Base-by-base conservation (phyloP, 1,140 invertebrate genomes). In the Drosophila sechellia region DNA sequence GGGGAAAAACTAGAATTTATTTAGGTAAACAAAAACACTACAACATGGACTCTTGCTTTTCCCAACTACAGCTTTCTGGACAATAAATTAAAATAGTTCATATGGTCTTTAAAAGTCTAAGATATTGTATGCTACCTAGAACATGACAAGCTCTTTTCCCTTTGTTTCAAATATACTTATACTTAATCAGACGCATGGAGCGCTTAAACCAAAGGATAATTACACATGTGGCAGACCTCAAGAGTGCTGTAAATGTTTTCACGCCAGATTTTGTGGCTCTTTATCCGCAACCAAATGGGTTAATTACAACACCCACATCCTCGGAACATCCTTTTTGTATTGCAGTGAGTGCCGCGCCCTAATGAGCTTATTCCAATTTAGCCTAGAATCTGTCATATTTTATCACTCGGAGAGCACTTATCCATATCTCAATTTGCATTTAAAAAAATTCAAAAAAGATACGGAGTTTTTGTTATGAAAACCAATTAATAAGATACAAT, bases 331-430 rank as follows among this genome's bases (percentile, higher is more conserved):
- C 55, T 66, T 77, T 63, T 54, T 76, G 84, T 54, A 54, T 79
- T 63, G 79, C 50, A 57, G n/a, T 31, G 20, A 40, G 25, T 31
- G 46, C 35, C 65, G 39, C 59, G 69, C 56, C 55, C 39, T 76
- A 86, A 83, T 90, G 77, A 71, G 68, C 74, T 87, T 72, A 90
- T 84, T 81, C 56, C 74, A 72, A 86, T 90, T 84, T 57, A 56
- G 65, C 11, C 45, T 43, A 66, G 68, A 78, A 84, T 87, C 78
- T 79, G 81, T 77, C 87, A 87, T 87, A 90, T 90, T 90, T 90
- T 84, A 90, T 77, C 17, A n/a, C n/a, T n/a, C n/a, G n/a, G 53
- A 69, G 69, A 27, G 60, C 59, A 39, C 68, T 86, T 81, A 77
- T 79, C 72, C 15, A 17, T 42, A n/a, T n/a, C 13, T 34, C 17